Conservation (phyloP, 2,888 invertebrate species). For the Parnassius orleans region DNA sequence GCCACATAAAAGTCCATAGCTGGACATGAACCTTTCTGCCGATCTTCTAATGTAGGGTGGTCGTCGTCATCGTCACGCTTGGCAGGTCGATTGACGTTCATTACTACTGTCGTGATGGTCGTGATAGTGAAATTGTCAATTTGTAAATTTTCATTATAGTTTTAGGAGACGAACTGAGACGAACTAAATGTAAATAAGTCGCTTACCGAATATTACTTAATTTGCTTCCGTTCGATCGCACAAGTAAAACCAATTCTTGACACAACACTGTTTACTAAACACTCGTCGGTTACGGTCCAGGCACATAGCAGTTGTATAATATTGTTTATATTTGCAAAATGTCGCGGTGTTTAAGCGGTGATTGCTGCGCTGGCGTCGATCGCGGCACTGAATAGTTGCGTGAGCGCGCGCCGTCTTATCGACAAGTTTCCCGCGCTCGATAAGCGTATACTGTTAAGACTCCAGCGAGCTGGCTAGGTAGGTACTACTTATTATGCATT, state of each 20-base stretch:
- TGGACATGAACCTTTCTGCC: too few species aligned
- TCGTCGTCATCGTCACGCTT: too few species aligned
- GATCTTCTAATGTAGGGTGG: too few species aligned
- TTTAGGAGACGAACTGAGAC: too few species aligned
- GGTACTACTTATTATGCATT: too few species aligned
- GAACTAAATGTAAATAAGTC: neutral
- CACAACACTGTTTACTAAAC: slow-evolving; percentile 68
- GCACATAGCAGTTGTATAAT: slow-evolving; percentile 60
- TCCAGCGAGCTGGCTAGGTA: neutral
- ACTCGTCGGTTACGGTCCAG: slow-evolving; percentile 46
- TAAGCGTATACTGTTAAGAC: slow-evolving; percentile 54
- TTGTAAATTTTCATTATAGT: too few species aligned
- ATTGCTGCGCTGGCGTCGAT: slow-evolving; percentile 54
- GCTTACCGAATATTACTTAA: slow-evolving; percentile 23
- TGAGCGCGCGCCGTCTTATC: slow-evolving; percentile 62
- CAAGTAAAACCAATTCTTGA: slow-evolving; percentile 52
- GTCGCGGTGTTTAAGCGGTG: slow-evolving; percentile 33
- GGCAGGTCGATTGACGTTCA: too few species aligned
- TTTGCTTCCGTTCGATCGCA: slow-evolving; percentile 41
- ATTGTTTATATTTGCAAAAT: slow-evolving; percentile 47
- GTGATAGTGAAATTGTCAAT: too few species aligned
- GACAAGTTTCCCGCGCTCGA: slow-evolving; percentile 60
- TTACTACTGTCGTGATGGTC: too few species aligned
- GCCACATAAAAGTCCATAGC: too few species aligned
- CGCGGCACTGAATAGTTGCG: slow-evolving; percentile 58